These are phyloP conservation scores for Dendrolimus kikuchii DNA, from an alignment of 1,140 invertebrate genomes.

Conservation along the genomic window DNA sequence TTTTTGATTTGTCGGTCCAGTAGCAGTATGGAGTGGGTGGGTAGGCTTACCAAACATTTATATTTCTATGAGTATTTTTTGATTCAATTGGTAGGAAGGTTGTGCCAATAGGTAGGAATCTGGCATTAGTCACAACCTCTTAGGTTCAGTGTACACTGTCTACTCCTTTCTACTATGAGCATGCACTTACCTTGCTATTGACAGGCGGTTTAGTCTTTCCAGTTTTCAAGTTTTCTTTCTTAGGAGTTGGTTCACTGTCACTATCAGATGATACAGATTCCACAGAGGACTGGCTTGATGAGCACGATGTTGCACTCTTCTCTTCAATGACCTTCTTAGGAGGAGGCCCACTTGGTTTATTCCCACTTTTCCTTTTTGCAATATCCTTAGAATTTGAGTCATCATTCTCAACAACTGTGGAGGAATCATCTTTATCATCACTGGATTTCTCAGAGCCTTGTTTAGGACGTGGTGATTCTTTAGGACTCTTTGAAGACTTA, in stretches of 20 bases:
- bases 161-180: no score
- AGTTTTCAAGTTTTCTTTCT: slow-evolving; percentile 44
- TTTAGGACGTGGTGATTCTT: slow-evolving; percentile 44
- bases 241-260: slow-evolving; percentile 47
- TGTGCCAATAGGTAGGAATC: no score
- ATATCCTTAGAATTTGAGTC: slow-evolving; percentile 65
- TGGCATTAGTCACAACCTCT: no score
- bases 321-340: slow-evolving; percentile 51
- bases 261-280: slow-evolving; percentile 58
- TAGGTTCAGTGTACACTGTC: no score
- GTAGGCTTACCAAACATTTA: no score
- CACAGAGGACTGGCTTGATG: slow-evolving; percentile 58
- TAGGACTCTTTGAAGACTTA: slow-evolving; percentile 48
- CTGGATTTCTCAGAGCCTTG: slow-evolving; percentile 47
- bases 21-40: no score
- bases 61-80: no score
- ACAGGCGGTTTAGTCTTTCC: slow-evolving; percentile 43
- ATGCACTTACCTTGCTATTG: slow-evolving; percentile 6
- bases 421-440: slow-evolving; percentile 45
- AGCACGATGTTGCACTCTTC: slow-evolving; percentile 60
- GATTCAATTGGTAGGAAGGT: no score
- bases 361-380: slow-evolving; percentile 44
- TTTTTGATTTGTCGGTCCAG: no score
- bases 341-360: slow-evolving; percentile 46
- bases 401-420: slow-evolving; percentile 47